These are phyloP conservation scores for Myiopsitta monachus DNA, from an alignment of 2,113 vertebrate species.

Conservation along the genomic window DNA sequence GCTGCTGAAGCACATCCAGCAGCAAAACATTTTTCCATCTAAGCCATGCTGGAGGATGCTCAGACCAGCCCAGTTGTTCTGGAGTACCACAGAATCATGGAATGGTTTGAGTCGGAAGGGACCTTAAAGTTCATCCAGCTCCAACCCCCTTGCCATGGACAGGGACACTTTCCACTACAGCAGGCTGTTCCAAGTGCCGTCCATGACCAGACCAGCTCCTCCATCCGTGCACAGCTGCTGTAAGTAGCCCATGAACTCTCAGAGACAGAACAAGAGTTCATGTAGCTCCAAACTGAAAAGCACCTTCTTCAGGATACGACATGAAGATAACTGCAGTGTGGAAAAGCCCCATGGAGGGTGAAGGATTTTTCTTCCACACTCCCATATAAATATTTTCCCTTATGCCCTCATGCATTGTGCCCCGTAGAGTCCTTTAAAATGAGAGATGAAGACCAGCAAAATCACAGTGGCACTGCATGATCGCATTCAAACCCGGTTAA, in stretches of 20 bases:
- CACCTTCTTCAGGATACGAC: neutral
- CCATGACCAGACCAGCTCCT: neutral
- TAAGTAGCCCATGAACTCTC: neutral
- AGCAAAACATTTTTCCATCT: neutral
- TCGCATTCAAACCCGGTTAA: neutral
- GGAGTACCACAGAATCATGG: neutral
- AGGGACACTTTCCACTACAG: neutral
- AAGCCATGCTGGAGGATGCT: neutral
- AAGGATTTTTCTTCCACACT: neutral
- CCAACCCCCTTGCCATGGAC: neutral
- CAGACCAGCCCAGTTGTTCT: accelerated
- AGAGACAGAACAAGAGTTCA: neutral
- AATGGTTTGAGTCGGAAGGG: neutral
- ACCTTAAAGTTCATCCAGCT: neutral
- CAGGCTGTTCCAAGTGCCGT: neutral
- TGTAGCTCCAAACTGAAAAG: neutral
- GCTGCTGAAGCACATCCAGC: neutral
- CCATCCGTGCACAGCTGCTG: accelerated
- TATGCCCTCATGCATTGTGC: accelerated
- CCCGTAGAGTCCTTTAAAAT: neutral
- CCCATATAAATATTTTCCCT: neutral
- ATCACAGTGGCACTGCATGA: neutral
- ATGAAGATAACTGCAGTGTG: accelerated
- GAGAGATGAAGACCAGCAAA: neutral
- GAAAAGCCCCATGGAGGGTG: neutral